phyloP scores from a whole-genome alignment of 2,888 invertebrate species.

The Neelides folsomi region DNA sequence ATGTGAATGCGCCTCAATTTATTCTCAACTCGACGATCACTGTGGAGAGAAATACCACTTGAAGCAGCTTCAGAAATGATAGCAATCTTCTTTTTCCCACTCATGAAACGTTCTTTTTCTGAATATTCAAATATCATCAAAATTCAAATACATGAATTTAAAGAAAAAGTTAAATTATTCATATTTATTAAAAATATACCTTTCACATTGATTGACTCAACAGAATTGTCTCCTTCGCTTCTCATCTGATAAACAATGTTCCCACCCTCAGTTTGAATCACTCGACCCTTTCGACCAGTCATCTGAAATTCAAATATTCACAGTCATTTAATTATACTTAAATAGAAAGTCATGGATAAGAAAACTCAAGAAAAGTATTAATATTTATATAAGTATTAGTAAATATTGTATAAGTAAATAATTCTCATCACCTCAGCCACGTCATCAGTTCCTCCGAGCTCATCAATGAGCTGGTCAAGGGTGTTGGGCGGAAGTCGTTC shows the following conservation, averaged over 20 bases:
- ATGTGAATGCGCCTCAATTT: slow-evolving; percentile 92
- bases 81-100: slow-evolving; percentile 93
- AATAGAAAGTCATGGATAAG: no score
- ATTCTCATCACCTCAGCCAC: slow-evolving; percentile 89
- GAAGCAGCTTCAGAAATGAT: slow-evolving; percentile 99
- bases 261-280: slow-evolving; percentile 85
- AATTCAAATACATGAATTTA: background rate
- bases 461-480: slow-evolving; percentile 94
- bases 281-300: slow-evolving; percentile 91
- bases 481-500: slow-evolving; percentile 88
- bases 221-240: slow-evolving; percentile 84
- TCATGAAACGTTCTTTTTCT: slow-evolving; percentile 72
- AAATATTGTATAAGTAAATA: background rate
- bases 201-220: slow-evolving; percentile 92
- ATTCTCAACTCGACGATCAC: slow-evolving; percentile 85
- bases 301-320: slow-evolving; percentile 47
- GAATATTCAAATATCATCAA: background rate
- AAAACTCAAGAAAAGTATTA: no score
- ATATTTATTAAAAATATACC: slow-evolving; percentile 42
- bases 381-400: background rate
- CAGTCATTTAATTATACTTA: background rate
- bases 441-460: slow-evolving; percentile 91
- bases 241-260: slow-evolving; percentile 86
- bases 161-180: background rate
- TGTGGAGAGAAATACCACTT: slow-evolving; percentile 91